phyloP scores from a whole-genome alignment of 2,797 vertebrate species.

The Chiloscyllium punctatum region DNA sequence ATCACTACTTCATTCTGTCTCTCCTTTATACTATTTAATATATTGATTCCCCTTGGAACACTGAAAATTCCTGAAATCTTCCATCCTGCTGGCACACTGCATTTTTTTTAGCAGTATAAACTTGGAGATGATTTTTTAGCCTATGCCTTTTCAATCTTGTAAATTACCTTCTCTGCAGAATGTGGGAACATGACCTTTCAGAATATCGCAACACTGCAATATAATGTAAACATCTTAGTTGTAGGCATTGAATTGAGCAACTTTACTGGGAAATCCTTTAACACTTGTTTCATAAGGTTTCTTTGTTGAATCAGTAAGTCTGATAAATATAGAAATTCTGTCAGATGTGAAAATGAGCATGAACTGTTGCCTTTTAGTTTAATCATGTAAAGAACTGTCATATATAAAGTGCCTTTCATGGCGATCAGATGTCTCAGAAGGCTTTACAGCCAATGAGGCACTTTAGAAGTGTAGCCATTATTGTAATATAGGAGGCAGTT shows the following conservation, averaged over 20 bases:
- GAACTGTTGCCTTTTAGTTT: neutral
- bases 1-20: conserved; percentile 8
- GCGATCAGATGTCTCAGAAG: neutral
- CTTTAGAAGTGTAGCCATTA: neutral
- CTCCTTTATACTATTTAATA: neutral
- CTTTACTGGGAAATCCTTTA: neutral
- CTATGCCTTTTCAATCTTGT: neutral
- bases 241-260: neutral
- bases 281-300: neutral
- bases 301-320: neutral
- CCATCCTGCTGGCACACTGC: neutral
- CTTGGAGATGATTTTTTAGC: neutral
- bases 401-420: neutral
- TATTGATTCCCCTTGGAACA: neutral
- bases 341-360: neutral
- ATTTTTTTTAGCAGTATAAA: neutral
- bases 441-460: neutral
- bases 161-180: neutral
- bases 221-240: neutral
- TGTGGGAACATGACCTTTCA: neutral
- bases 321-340: neutral
- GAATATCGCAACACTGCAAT: neutral
- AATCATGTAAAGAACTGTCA: neutral
- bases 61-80: neutral
- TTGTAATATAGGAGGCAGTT: neutral